Percentiles rank a stretch among this genome's conserved stretches.
Conservation (phyloP, 2,113 vertebrate species). For the Ceratotherium simum region DNA sequence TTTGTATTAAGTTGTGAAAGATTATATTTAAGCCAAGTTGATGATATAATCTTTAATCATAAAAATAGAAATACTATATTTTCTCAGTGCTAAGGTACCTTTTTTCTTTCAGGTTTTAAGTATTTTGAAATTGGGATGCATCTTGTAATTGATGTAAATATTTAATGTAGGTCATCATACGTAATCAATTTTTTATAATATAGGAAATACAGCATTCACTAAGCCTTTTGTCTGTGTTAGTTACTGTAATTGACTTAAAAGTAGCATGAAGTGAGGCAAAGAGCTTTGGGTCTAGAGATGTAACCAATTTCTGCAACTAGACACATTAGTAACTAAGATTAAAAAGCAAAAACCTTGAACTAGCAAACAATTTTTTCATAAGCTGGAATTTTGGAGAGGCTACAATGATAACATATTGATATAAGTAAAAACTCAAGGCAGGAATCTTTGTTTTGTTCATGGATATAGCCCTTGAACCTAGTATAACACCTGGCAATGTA, state of each 20-base stretch:
- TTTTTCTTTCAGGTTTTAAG: neutral
- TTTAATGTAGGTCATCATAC: neutral
- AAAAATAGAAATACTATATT: neutral
- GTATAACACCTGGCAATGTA: neutral
- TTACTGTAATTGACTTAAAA: neutral
- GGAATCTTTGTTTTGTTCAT: neutral
- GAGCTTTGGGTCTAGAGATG: neutral
- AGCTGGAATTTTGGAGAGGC: neutral
- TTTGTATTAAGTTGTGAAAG: neutral
- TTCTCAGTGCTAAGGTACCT: neutral
- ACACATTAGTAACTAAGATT: neutral
- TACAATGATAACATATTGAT: neutral
- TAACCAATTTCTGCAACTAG: neutral
- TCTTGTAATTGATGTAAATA: neutral
- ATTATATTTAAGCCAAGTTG: neutral
- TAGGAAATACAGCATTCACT: neutral
- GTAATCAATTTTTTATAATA: neutral
- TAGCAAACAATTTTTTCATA: neutral
- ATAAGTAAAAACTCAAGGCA: neutral
- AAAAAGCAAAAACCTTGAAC: neutral
- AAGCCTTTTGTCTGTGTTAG: neutral
- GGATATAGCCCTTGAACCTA: neutral
- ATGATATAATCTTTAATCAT: neutral
- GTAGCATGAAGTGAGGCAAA: neutral
- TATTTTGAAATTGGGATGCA: neutral